Base-by-base conservation (phyloP, 2,888 invertebrate genomes). In the Magallana nippona region DNA sequence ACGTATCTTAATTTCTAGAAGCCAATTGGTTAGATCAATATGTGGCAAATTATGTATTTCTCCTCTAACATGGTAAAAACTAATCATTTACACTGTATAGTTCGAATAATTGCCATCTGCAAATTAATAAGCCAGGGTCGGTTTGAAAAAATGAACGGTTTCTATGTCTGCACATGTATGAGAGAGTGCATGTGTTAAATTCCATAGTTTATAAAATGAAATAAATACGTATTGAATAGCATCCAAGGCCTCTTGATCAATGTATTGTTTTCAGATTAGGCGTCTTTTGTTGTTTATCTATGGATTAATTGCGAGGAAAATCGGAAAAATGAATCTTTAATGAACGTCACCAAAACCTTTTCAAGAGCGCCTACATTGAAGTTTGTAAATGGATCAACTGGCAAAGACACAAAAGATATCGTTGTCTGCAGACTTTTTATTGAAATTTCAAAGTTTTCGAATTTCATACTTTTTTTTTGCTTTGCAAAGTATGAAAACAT, bases 11-110 rank as follows among this genome's bases (percentile, higher is more conserved):
- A 71, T 71, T 71, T 32, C 32, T 27, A 71, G 71, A 13, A 27
- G 71, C 71, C 22, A 71, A 71, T 71, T 71, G 71, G 71, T 27
- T 15, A 22, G 22, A 71, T 71, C 71, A 22, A 71, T 71, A 71
- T 71, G 32, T 22, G 22, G 32, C 71, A 71, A 71, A 32, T 71
- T 71, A 32, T 27, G 15, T 3, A 71, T 22, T 71, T 27, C 32
- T 27, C 15, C 32, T 27, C n/a, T 17, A 60, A n/a, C 15, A n/a
- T 60, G 71, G 15, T 15, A 71, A 71, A 71, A 71, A 71, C 8
- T 60, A 58, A 60, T 60, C 17, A 17, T n/a, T 44, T 10, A 44
- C 44, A 44, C 44, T 8, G 8, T 44, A 44, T 44, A 44, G 44
- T 44, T 44, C 44, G 44, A 44, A 44, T 44, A 44, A 44, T 44